Evolutionary conservation across 2,888 invertebrate species (phyloP), one percentile per base, ranked within the genome.

Genomic region (Pseudeuparius sepicola): DNA sequence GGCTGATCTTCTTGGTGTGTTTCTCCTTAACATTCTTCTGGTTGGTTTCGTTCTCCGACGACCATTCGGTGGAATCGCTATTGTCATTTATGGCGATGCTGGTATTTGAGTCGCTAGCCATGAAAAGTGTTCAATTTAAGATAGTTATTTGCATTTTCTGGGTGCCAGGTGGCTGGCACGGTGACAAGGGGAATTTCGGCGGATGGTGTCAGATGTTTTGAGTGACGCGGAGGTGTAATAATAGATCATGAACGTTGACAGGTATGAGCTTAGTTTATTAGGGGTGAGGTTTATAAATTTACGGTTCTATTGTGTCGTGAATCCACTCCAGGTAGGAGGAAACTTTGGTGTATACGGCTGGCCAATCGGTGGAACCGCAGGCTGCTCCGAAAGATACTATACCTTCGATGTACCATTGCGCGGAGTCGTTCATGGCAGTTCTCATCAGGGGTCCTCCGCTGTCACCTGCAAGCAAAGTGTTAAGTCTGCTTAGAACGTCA

Each of bases 391-490:
- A 79, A 16, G 78, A 78, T 0, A 81, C 79, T 2, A 81, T 60
- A 1, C 75, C 81, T 14, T 75, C 68, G 0, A 67, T 51, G 34
- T 73, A 72, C 75, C 76, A 78, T 2, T 66, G 62, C 0, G 49
- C 38, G 1, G 63, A 56, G 26, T 62, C 64, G 31, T 48, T 61
- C 1, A 53, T 53, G 42, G 61, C 59, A 20, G 61, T 60, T 46
- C 59, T 66, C 81, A 84, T 82, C 2, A 85, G 60, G 0, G 85
- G 83, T 3, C 84, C 83, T 1, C 85, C 85, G 6, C 81, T 81
- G 47, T 84, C 84, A 0, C 84, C 84, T 50, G 25, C 20, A 44
- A 35, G 14, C 4, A 32, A 10, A 3, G 15, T 23, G 3, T 14
- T 30, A 30, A 16, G 10, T n/a, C n/a, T n/a, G n/a, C n/a, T n/a